Evolutionary conservation across 2,888 invertebrate genomes (phyloP).

Genomic region (Xylota sylvarum): DNA sequence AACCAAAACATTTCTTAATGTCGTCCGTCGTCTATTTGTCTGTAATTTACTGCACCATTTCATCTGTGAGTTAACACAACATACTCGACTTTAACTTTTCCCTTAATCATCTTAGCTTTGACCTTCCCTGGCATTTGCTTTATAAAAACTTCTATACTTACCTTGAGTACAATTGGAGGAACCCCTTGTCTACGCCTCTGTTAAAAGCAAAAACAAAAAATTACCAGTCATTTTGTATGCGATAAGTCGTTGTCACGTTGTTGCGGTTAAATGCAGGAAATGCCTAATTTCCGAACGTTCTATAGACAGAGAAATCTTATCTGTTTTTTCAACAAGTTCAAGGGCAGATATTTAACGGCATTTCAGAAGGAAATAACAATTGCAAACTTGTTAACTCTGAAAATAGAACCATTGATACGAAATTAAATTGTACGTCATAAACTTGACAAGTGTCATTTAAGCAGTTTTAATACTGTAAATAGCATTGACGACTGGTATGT

Average conservation of each 20-base stretch:
- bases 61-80: too few species aligned
- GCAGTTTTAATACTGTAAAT: too few species aligned
- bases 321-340: neutral
- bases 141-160: too few species aligned
- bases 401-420: neutral
- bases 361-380: neutral
- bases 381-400: neutral
- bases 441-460: neutral
- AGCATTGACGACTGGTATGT: too few species aligned
- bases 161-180: too few species aligned
- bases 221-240: neutral
- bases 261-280: constrained; percentile 6
- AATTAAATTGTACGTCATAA: neutral
- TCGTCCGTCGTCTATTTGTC: too few species aligned
- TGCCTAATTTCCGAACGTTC: constrained; percentile 5
- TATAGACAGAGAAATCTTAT: constrained; percentile 4
- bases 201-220: neutral
- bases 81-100: too few species aligned
- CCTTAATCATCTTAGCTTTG: too few species aligned
- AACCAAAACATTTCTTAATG: too few species aligned
- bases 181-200: too few species aligned
- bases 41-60: too few species aligned
- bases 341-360: neutral
- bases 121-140: too few species aligned
- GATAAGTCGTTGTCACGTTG: neutral